A percentile compares a stretch with the other conserved stretches of the same genome.
Evolutionary conservation across 2,888 invertebrate genomes (phyloP).

Genomic region (Tenthredo scrophulariae): DNA sequence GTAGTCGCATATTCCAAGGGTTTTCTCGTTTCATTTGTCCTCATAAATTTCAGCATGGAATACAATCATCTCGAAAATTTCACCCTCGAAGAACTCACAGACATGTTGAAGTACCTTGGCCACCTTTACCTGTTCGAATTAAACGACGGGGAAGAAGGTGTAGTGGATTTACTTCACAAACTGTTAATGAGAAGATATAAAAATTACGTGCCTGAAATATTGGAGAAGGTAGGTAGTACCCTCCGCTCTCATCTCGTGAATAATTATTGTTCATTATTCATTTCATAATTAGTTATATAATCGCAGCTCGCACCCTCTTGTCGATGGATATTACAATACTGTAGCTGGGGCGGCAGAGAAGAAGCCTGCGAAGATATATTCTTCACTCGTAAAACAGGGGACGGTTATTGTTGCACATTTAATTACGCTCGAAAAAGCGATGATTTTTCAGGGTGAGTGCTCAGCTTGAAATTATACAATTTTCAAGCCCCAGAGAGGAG

Average conservation of each 20-base stretch:
- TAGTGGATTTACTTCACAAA: constrained; percentile 57
- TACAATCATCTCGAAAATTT: constrained; percentile 58
- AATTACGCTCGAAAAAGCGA: constrained; percentile 80
- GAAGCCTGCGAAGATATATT: constrained; percentile 79
- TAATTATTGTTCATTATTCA: not conserved
- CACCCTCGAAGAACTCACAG: constrained; percentile 58
- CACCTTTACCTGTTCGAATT: constrained; percentile 68
- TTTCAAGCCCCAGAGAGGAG: not conserved
- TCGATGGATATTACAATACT: constrained; percentile 78
- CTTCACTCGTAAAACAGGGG: constrained; percentile 81
- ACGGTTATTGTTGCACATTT: constrained; percentile 82
- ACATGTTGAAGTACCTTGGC: constrained; percentile 68
- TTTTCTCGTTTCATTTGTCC: not conserved
- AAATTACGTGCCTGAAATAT: constrained; percentile 57
- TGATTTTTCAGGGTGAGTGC: constrained; percentile 73
- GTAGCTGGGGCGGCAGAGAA: constrained; percentile 79
- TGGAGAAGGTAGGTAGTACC: constrained; percentile 49
- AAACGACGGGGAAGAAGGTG: constrained; percentile 49
- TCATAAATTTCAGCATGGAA: constrained; percentile 53
- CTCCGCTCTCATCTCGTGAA: not conserved
- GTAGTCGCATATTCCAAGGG: not conserved
- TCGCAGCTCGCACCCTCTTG: constrained; percentile 79
- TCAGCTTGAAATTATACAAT: not conserved
- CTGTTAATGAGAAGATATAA: constrained; percentile 59
- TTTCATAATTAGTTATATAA: constrained; percentile 52